Evolutionary conservation across 2,888 invertebrate genomes (phyloP), one percentile per base, ranked within the genome.

Genomic region (Thereva unica): DNA sequence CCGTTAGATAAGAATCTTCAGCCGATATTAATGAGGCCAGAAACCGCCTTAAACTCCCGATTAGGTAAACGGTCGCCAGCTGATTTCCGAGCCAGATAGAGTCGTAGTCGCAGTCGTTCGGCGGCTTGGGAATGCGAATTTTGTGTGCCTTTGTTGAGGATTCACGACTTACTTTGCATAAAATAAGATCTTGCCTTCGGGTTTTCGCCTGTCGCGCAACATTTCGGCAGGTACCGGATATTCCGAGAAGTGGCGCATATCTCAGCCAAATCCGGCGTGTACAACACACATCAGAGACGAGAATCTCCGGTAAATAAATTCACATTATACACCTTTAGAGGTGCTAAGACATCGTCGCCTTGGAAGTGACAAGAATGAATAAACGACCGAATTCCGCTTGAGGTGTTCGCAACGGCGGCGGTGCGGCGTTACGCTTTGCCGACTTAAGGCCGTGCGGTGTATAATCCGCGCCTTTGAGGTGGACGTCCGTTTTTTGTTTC

Each of bases 161-260:
- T 23, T 23, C 23, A 56, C 44, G 42, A 44, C 56, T 56, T 56
- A 56, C 10, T 56, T 56, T 56, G 56, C 56, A 56, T 56, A 56
- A 44, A 42, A 42, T 56, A 23, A 56, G 44, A 42, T 44, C 9
- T 9, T 23, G 1, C 23, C 23, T 23, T 23, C 2, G 23, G 23
- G 23, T 23, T 23, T n/a, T 23, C 1, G 23, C 1, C 23, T 23
- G 23, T 23, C 23, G 23, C 23, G 23, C 23, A 23, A 23, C 23
- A 34, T n/a, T 34, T 23, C 9, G 44, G 8, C 42, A 12, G 44
- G 49, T 5, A 4, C 23, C 23, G n/a, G 23, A 52, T 34, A 52
- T 44, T 56, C 56, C 44, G 23, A n/a, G 38, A 40, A 55, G 12
- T 35, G 55, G 41, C 55, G 55, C 41, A 55, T 55, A 23, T 40